Evolutionary conservation across 2,888 invertebrate genomes (phyloP), one percentile per base, ranked within the genome.

Genomic region (Synanthedon myopaeformis): DNA sequence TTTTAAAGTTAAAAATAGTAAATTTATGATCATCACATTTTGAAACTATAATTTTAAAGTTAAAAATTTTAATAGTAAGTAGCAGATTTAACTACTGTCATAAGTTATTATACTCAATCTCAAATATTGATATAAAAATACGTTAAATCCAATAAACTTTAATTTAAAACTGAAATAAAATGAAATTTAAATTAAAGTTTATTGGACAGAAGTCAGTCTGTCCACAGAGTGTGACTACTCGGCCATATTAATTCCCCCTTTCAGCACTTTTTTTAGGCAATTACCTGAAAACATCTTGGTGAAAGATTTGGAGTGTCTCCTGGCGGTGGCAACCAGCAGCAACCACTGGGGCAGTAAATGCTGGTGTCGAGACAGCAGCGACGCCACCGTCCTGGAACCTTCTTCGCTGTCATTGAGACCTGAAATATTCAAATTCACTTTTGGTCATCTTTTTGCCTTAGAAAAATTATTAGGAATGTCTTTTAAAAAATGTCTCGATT

Each of bases 341-440:
- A 98, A 79, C 98, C 98, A 98, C 65, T 94, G 94, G 1, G 98
- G 98, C 65, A 98, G 92, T 51, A 96, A 82, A 67, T 96, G 95
- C 74, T 96, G 96, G 72, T 97, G 96, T 57, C 94, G 93, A 1
- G 96, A 94, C 28, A 98, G 83, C 14, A 98, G 82, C 62, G 95
- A 94, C 0, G 94, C 94, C 45, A 96, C 94, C 23, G 93, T 93
- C 57, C 90, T 89, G 1, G 90, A 90, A 0, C 69, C 69, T 45
- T 45, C 45, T 12, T 45, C 45, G 6, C 45, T 14, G 35, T 35
- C 35, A 2, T 35, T 35, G 10, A 35, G 35, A 6, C 35, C 35
- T 35, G 10, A 35, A 35, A 35, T 2, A 59, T 8, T 35, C 35
- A 79, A 80, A 56, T 82, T 23, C 5, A 3, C 23, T 3, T 23